Base-by-base conservation (phyloP, 2,797 vertebrate species). In the Argentina silus region DNA sequence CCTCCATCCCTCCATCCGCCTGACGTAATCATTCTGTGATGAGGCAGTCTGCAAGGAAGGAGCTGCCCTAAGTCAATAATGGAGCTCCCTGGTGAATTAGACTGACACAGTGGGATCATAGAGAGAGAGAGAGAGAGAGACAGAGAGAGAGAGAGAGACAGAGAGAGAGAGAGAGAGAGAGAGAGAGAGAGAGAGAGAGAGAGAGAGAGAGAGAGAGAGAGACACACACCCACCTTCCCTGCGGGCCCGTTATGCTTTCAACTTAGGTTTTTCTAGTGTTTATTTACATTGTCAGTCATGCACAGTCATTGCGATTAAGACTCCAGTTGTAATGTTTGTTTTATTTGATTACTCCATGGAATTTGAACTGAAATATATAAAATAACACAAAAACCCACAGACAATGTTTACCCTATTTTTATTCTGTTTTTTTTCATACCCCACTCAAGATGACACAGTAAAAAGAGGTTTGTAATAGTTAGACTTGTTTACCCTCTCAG, bases 261-360 rank as follows among this genome's bases (percentile, higher is more conserved):
- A 27, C 56, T 10, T 5, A 74, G 75, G 0, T 23, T 61, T 67
- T 67, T 2, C 66, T 72, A 77, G 42, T 69, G 27, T 65, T 84
- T 74, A 84, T 77, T 84, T 76, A 84, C 70, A 17, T 14, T 5
- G 71, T 76, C 81, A 82, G 82, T 77, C 78, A 85, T 72, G 63
- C 44, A 21, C 9, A 77, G 57, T 55, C 27, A 50, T 50, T 67
- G 74, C 65, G 6, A 67, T 64, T 48, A 36, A 27, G 59, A 23
- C n/a, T 36, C 12, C 59, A 14, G 27, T 36, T 60, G 36, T 21
- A 9, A 15, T 53, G 48, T 51, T 3, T 53, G 48, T 53, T 7
- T 36, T 17, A 43, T 42, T 51, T 8, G 48, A 36, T 55, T 51
- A 36, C 23, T 67, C 66, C 10, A 43, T 42, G 6, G 42, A 68